phyloP scores from a whole-genome alignment of 2,797 vertebrate species.

The Ateles fusciceps region DNA sequence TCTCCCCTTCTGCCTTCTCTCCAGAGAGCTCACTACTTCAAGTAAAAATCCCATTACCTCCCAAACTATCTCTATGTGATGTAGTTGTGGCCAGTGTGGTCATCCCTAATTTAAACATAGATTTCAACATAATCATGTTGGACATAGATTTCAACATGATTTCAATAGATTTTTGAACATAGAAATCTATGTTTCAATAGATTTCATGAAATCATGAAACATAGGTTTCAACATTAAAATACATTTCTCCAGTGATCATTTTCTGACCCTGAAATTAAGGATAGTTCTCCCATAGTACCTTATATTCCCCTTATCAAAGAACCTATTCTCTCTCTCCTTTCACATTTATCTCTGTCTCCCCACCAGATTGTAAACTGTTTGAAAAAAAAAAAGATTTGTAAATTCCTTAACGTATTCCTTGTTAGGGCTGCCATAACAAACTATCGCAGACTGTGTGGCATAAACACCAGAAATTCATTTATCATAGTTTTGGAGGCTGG shows the following conservation, averaged over 20 bases:
- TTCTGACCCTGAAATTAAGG: not conserved
- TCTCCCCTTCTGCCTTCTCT: not conserved
- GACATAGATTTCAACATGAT: too few relatives aligned
- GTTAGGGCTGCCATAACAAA: not conserved
- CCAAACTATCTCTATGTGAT: not conserved
- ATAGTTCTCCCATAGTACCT: not conserved
- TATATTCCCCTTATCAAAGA: not conserved
- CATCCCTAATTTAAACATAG: constrained; percentile 6
- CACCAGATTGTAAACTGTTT: not conserved
- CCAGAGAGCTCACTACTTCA: not conserved
- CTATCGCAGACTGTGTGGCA: not conserved
- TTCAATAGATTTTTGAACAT: too few relatives aligned
- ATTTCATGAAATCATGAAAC: too few relatives aligned
- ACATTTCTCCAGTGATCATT: not conserved
- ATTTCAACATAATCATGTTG: too few relatives aligned
- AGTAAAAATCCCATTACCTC: not conserved
- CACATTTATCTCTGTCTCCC: not conserved
- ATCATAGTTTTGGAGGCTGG: not conserved
- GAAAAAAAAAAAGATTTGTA: not conserved
- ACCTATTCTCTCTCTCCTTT: not conserved
- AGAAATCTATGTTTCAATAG: too few relatives aligned
- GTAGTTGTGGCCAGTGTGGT: not conserved
- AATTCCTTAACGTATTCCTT: not conserved
- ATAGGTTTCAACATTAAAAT: not conserved
- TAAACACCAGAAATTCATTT: not conserved